phyloP scores from a whole-genome alignment of 2,797 vertebrate species.

The Enteromius treurensis region DNA sequence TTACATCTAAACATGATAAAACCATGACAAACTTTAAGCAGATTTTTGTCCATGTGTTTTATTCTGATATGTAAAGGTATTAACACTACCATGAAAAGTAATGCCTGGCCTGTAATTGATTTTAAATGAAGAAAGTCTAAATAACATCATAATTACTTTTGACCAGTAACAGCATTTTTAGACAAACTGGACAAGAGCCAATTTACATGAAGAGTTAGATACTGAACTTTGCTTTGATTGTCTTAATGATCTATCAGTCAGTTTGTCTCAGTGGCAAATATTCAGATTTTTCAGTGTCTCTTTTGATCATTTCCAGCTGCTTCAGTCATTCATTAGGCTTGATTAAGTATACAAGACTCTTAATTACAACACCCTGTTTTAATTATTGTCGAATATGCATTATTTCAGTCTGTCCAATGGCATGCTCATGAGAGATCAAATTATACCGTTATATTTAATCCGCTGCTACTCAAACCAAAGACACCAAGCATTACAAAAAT shows the following conservation, averaged over 20 bases:
- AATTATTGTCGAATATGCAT: conserved; percentile 72
- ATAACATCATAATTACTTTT: not conserved
- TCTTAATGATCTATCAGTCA: conserved; percentile 40
- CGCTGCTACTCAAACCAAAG: conserved; percentile 49
- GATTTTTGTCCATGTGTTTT: not conserved
- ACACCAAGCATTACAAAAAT: conserved; percentile 57
- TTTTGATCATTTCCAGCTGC: conserved; percentile 73
- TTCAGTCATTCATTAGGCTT: conserved; percentile 72
- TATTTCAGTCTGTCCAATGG: conserved; percentile 40
- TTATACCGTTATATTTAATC: conserved; percentile 52
- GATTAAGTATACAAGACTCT: conserved; percentile 76
- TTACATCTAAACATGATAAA: not conserved
- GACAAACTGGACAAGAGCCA: not conserved
- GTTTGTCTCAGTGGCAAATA: conserved; percentile 60
- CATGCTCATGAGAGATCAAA: conserved; percentile 57
- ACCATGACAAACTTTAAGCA: not conserved
- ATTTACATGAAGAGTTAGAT: not conserved
- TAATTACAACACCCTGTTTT: conserved; percentile 79
- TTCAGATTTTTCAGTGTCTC: conserved; percentile 60
- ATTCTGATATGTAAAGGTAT: not conserved
- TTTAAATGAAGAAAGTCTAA: not conserved
- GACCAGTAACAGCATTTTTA: not conserved
- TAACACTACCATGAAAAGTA: not conserved
- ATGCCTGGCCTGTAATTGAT: not conserved
- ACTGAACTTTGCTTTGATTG: not conserved